A percentile compares a stretch with the other conserved stretches of the same genome.
Evolutionary conservation across 2,797 vertebrate species (phyloP).

Genomic region (Decapterus maruadsi): DNA sequence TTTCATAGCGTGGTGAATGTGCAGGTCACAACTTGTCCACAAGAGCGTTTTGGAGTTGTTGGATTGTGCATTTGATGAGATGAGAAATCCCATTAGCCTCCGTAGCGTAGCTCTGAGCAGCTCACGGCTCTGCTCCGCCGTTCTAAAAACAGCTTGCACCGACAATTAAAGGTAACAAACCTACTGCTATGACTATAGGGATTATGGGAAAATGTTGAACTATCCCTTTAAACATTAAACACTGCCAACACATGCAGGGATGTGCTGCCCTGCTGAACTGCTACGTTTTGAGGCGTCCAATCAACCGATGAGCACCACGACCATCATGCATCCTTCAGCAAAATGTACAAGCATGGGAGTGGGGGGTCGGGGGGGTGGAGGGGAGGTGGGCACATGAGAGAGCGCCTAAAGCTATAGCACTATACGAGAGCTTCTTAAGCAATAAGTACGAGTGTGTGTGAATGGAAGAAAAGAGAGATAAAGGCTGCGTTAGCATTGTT

Average conservation of each 20-base stretch:
- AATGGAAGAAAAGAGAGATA: conserved; percentile 16
- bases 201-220: no score
- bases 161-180: no score
- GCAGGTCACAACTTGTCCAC: no score
- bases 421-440: conserved; percentile 39
- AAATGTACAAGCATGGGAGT: conserved; percentile 60
- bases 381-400: conserved; percentile 2
- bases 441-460: conserved; percentile 27
- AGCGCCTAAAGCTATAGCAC: conserved; percentile 53
- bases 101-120: no score
- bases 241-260: conserved; percentile 9
- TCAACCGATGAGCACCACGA: conserved; percentile 37
- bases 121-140: no score
- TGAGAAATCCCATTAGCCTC: no score
- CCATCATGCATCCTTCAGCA: conserved; percentile 41
- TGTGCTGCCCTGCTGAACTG: not conserved
- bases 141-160: no score
- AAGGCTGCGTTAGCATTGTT: conserved; percentile 40
- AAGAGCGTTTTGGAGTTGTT: no score
- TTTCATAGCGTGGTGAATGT: no score
- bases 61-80: no score
- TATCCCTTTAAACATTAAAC: not conserved
- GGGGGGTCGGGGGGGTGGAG: no score
- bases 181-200: no score
- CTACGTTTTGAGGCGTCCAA: conserved; percentile 18